A percentile compares a stretch with the other conserved stretches of the same genome.
Conservation (phyloP, 1,140 invertebrate species). For the Drosophila kurseongensis region DNA sequence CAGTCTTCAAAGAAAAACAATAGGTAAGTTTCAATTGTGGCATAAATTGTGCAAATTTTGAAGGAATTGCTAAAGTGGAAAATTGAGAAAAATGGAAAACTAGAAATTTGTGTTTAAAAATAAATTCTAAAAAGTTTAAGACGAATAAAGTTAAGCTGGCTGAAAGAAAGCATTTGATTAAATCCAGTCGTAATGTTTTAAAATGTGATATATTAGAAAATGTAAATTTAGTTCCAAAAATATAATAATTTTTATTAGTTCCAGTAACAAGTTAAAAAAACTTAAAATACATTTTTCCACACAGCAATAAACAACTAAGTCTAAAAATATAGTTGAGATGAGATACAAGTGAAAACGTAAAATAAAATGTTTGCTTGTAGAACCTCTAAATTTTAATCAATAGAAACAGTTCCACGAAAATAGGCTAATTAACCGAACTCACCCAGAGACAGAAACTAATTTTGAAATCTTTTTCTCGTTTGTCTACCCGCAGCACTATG, state of each 20-base stretch:
- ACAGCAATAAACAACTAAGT: slow-evolving; percentile 8
- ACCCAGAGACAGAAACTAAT: slow-evolving; percentile 23
- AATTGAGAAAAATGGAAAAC: not conserved
- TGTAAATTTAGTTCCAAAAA: not conserved
- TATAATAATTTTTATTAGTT: not conserved
- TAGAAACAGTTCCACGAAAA: slow-evolving; percentile 49
- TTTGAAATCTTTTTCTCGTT: slow-evolving; percentile 33
- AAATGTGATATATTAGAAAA: not conserved
- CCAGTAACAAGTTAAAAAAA: not conserved
- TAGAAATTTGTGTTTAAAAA: too few species aligned
- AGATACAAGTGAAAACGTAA: slow-evolving; percentile 5
- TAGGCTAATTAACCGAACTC: slow-evolving; percentile 45
- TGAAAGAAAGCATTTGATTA: too few species aligned
- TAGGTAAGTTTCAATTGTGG: slow-evolving; percentile 38
- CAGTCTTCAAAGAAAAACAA: slow-evolving; percentile 29
- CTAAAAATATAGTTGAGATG: slow-evolving; percentile 14
- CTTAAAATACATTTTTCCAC: slow-evolving; percentile 26
- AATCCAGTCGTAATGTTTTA: too few species aligned
- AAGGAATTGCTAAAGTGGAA: not conserved
- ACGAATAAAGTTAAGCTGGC: too few species aligned
- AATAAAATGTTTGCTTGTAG: not conserved
- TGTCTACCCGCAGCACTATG: slow-evolving; percentile 62
- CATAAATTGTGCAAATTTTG: slow-evolving; percentile 11
- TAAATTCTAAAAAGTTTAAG: not conserved
- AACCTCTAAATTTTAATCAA: slow-evolving; percentile 25